Evolutionary conservation across 2,113 vertebrate genomes (phyloP).

Genomic region (Takifugu flavidus): DNA sequence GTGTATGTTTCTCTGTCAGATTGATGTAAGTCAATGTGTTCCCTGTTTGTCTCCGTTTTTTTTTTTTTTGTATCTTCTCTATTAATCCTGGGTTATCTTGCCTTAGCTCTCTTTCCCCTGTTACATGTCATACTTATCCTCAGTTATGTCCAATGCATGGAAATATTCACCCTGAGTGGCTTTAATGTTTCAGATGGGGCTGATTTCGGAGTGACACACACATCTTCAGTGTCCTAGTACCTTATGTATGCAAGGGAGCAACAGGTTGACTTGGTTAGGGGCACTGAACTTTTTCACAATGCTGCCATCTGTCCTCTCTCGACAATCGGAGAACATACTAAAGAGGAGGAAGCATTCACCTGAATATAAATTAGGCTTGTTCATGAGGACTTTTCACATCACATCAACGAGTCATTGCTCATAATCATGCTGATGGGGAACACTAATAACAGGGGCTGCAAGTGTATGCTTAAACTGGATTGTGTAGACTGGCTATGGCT

Average conservation of each 20-base stretch:
- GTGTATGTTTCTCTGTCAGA: no score
- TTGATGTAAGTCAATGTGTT: no score
- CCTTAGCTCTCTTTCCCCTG: no score
- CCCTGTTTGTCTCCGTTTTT: no score
- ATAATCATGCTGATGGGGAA: conserved; percentile 49
- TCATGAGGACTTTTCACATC: conserved; percentile 26
- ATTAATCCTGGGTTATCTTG: no score
- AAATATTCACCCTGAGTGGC: no score
- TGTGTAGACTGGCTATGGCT: neutral
- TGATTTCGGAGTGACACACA: conserved; percentile 36
- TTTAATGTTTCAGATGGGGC: conserved; percentile 35
- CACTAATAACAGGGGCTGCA: conserved; percentile 25
- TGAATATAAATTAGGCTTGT: conserved; percentile 51
- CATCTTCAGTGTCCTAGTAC: conserved; percentile 1
- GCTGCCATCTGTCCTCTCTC: conserved; percentile 21
- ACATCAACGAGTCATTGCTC: conserved; percentile 49
- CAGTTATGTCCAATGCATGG: no score
- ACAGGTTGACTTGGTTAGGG: conserved; percentile 34
- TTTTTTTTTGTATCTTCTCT: no score
- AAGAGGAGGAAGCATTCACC: conserved; percentile 11
- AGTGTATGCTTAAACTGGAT: neutral
- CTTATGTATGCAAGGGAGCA: conserved; percentile 27
- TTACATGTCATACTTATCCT: no score
- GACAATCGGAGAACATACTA: conserved; percentile 28
- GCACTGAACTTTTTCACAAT: conserved; percentile 16